Base-by-base conservation (phyloP, 1,140 invertebrate genomes). In the Penaeus chinensis region DNA sequence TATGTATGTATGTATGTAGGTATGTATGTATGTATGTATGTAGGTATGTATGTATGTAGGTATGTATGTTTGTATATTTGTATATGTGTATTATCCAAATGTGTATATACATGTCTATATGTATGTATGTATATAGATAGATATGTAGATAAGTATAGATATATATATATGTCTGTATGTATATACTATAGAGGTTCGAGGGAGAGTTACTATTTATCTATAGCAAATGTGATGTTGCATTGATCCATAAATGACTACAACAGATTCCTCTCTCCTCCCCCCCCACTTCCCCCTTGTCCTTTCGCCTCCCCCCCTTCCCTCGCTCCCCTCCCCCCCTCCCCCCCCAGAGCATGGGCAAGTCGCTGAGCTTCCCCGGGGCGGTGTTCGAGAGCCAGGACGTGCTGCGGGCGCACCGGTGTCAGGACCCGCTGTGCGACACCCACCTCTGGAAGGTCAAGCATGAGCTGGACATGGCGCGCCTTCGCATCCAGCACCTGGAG, bases 391-490 rank as follows among this genome's bases (percentile, higher is more conserved):
- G 97, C 18, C 94, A 95, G 91, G 95, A 96, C 89, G 81, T 71
- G 81, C 81, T 90, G 37, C 74, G 87, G 63, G 84, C 76, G 32
- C 66, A 65, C 79, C 79, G 84, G 54, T 91, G 91, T 62, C 76
- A 87, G 27, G 90, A 90, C 61, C 88, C 91, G 16, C 69, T 90
- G 20, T 93, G 93, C 90, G 92, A 93, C 90, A 93, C 92, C 19
- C 92, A 93, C 81, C 89, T 97, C 27, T 97, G 96, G 96, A 97
- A 97, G 91, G 96, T 96, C 24, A 96, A 95, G 90, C 95, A 97
- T 91, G 96, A 98, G 91, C 93, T 98, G 89, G 96, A 97, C 91
- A 94, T 97, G 92, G 96, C 97, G 0, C 94, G 96, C 89, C 93
- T 97, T 81, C 94, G 96, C 89, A 96, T 97, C 86, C 94, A 96